Evolutionary conservation across 92 coral and sea anemone species (phyloP).

Genomic region (Heliopora coerulea): DNA sequence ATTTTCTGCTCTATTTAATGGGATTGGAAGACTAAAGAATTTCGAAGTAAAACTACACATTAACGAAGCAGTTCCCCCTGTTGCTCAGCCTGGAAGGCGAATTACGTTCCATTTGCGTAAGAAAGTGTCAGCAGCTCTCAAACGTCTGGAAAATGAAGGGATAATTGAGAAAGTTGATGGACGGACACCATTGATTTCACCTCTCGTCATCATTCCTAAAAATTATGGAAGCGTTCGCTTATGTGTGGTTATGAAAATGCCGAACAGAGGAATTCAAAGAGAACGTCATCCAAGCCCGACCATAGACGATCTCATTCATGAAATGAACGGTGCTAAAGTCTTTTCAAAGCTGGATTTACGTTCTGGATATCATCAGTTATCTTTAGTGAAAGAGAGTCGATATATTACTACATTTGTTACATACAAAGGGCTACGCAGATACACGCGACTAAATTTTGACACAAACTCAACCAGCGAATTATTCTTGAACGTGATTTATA

Average conservation of each 20-base stretch:
- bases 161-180: slow-evolving; percentile 52
- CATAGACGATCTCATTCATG: slow-evolving; percentile 47
- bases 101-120: slow-evolving; percentile 47
- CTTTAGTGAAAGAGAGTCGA: too few species aligned
- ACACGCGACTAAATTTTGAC: background rate
- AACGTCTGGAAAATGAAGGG: slow-evolving; percentile 45
- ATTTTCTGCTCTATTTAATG: too few species aligned
- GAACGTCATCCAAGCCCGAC: slow-evolving; percentile 60
- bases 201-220: slow-evolving; percentile 48
- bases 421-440: slow-evolving; percentile 46
- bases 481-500: too few species aligned
- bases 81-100: too few species aligned
- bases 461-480: background rate
- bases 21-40: slow-evolving; percentile 55
- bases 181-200: slow-evolving; percentile 62
- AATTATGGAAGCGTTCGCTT: slow-evolving; percentile 47
- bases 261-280: slow-evolving; percentile 49
- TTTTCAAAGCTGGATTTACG: slow-evolving; percentile 58
- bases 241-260: slow-evolving; percentile 54
- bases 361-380: too few species aligned
- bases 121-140: slow-evolving; percentile 45
- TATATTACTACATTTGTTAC: slow-evolving; percentile 54
- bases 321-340: slow-evolving; percentile 44
- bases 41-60: slow-evolving; percentile 44
- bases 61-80: too few species aligned